Evolutionary conservation across 2,113 vertebrate genomes (phyloP), one percentile per base, ranked within the genome.

Genomic region (Malaclemys terrapin): DNA sequence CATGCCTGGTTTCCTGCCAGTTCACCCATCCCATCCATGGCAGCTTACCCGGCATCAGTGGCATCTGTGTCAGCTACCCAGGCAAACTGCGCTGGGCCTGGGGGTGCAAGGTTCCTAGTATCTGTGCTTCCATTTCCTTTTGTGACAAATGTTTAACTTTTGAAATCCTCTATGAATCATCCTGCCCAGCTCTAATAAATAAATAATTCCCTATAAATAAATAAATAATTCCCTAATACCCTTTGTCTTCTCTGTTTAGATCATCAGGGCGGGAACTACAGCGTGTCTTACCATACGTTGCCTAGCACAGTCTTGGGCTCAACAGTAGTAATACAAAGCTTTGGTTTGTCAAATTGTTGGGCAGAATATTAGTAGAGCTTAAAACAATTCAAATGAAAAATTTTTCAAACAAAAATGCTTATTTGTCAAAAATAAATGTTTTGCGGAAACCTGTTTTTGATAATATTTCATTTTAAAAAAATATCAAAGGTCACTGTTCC

Each of bases 401-500:
- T 10, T 42, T 72, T 38, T 72, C 17, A 31, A 24, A 29, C 31
- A 31, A 72, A 57, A 78, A 1, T 56, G 10, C 1, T 78, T 2
- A 78, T 3, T 72, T 76, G 76, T 56, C 24, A 56, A 56, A 56
- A 56, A 56, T 10, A 8, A 56, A 56, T 24, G 54, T 56, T 56
- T 56, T 56, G 54, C 9, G 8, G 54, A 56, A 25, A 56, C 24
- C 22, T 25, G 24, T 10, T 59, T 13, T 6, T 59, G 11, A 29
- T 59, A 59, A 59, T 29, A 59, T 11, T 59, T 59, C 57, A 59
- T 59, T 59, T 56, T 12, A 24, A 59, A 59, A 56, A 59, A 59
- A 59, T 6, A 10, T 52, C 35, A 6, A 80, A 49, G 25, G 10
- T 75, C 0, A 1, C 0, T 38, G 2, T 72, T 80, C 6, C 19